phyloP scores from a whole-genome alignment of 2,797 vertebrate genomes.

The Mus caroli region DNA sequence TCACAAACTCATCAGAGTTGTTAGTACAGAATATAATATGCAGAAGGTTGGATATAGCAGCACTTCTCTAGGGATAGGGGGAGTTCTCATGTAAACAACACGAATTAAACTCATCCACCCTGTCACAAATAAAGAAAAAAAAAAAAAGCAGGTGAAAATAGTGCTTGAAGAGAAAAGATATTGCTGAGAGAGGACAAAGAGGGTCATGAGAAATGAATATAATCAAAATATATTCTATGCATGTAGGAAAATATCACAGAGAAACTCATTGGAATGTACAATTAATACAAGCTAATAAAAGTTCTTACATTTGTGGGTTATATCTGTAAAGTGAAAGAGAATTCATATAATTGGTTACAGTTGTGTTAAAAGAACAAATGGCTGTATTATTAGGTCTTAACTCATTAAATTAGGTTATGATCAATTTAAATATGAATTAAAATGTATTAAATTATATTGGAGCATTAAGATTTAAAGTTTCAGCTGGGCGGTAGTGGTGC shows the following conservation, averaged over 20 bases:
- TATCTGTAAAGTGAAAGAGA: background rate
- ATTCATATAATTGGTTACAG: background rate
- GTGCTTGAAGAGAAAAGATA: background rate
- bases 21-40: too few relatives aligned
- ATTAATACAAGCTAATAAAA: background rate
- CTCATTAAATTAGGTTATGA: background rate
- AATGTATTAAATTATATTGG: background rate
- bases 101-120: background rate
- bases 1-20: background rate
- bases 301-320: background rate
- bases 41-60: background rate
- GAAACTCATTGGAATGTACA: background rate
- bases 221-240: background rate
- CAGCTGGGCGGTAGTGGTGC: background rate
- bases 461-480: background rate
- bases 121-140: background rate
- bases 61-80: background rate
- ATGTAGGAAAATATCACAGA: background rate
- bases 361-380: background rate
- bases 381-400: background rate
- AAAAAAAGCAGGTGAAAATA: background rate
- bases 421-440: background rate
- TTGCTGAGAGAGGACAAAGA: background rate
- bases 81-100: background rate
- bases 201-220: background rate